Conservation (phyloP, 2,888 invertebrate genomes). For the Zaprionus lineosus region DNA sequence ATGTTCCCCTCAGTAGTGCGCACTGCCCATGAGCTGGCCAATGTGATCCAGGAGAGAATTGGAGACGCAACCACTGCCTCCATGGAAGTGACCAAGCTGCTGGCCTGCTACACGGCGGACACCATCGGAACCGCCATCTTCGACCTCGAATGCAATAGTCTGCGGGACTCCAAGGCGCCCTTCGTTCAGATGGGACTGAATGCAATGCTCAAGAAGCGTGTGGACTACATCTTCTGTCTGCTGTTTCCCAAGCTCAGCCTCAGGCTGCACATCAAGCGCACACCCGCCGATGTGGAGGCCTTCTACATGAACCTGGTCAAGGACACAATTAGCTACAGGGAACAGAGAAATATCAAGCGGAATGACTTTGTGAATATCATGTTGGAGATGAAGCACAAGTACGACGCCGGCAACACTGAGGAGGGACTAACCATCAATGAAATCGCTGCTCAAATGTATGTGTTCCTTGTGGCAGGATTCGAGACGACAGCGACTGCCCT, state of each 20-base stretch:
- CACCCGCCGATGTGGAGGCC: constrained; percentile 64
- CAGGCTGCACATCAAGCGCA: constrained; percentile 53
- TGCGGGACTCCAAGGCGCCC: constrained; percentile 80
- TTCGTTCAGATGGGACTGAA: constrained; percentile 78
- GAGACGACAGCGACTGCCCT: constrained; percentile 87
- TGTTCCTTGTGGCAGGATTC: constrained; percentile 84
- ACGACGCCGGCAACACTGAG: constrained; percentile 67
- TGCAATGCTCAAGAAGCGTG: constrained; percentile 48
- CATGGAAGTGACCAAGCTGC: constrained; percentile 82
- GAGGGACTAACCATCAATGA: constrained; percentile 72
- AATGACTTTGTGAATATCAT: constrained; percentile 85
- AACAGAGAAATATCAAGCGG: constrained; percentile 80
- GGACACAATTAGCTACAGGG: constrained; percentile 59
- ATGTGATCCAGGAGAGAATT: constrained; percentile 40
- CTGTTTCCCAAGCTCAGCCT: constrained; percentile 64
- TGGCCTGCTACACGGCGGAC: constrained; percentile 84
- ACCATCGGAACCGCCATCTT: constrained; percentile 84
- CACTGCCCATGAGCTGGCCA: constrained; percentile 54
- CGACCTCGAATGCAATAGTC: constrained; percentile 83
- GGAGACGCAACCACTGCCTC: background rate
- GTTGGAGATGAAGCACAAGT: constrained; percentile 56
- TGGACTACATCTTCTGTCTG: constrained; percentile 42
- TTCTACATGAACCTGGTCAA: constrained; percentile 82
- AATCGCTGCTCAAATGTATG: constrained; percentile 77
- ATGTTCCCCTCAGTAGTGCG: constrained; percentile 74